Base-by-base conservation (phyloP, 2,888 invertebrate genomes). In the Dysmachus trigonus region DNA sequence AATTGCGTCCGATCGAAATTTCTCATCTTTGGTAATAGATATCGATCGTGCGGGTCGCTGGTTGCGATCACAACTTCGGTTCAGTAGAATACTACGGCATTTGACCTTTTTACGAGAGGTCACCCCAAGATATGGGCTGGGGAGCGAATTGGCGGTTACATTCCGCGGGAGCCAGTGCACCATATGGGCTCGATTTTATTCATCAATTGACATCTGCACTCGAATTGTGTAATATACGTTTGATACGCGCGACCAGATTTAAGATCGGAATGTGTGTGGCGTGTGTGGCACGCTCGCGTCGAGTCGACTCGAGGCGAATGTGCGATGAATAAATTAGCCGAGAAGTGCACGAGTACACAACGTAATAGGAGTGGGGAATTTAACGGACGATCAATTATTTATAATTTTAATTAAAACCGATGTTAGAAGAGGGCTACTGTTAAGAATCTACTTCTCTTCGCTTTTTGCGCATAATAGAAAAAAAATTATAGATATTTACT, bases 201-300 rank as follows among this genome's bases (percentile, higher is more conserved):
- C 77, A 41, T 77, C 77, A 77, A 77, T 77, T 77, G 77, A 77
- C 77, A 47, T 77, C 51, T 77, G 77, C 77, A 47, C 77, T 77
- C 22, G n/a, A 77, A 77, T 77, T 77, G 47, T 47, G 77, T 13
- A 77, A 77, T 77, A 77, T 51, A 10, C 35, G 38, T 30, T 77
- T 47, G 47, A 41, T 77, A 41, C 47, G 47, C 15, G 38, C 41
- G 77, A 47, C 27, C 22, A 41, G 77, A 77, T 77, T 77, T 77
- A n/a, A 77, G 41, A 77, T 77, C 35, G 77, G 41, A 47, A 77
- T 77, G 33, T 76, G 7, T 76, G 35, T 27, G 27, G 62, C 27
- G 22, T 62, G 35, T 76, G 35, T 62, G 27, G 62, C 27, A 18
- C 27, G 62, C 27, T 62, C 27, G 38, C 18, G 7, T 27, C 10